Percentiles rank a stretch among this genome's conserved stretches.
Evolutionary conservation across 2,888 invertebrate genomes (phyloP).

Genomic region (Azorinus chamasolen): DNA sequence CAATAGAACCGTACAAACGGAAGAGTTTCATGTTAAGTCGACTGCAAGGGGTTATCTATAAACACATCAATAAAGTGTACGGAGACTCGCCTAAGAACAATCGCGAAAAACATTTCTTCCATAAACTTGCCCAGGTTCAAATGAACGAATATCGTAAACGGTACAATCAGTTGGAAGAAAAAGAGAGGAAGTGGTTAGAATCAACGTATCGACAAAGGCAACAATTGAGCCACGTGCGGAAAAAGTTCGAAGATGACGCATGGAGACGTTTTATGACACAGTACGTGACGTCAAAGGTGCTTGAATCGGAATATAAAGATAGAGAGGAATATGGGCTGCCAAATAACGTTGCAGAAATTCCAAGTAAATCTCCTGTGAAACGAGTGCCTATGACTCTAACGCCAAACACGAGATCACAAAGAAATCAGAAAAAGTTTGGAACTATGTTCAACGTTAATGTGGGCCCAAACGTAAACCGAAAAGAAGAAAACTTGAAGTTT

Average conservation of each 20-base stretch:
- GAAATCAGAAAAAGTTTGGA: conserved; percentile 67
- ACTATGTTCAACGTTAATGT: conserved; percentile 71
- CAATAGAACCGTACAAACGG: conserved; percentile 44
- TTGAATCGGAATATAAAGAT: conserved; percentile 74
- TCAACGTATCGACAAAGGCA: conserved; percentile 58
- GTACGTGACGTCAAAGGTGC: conserved; percentile 79
- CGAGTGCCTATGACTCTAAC: conserved; percentile 26
- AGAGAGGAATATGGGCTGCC: conserved; percentile 79
- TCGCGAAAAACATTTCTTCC: conserved; percentile 71
- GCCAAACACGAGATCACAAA: conserved; percentile 41
- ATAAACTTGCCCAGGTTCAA: conserved; percentile 72
- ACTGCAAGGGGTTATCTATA: conserved; percentile 69
- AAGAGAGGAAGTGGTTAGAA: conserved; percentile 56
- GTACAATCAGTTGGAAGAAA: conserved; percentile 58
- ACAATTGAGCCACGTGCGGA: conserved; percentile 68
- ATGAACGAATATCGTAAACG: conserved; percentile 63
- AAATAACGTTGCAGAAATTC: conserved; percentile 49
- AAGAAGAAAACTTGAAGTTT: conserved; percentile 73
- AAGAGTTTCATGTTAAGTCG: conserved; percentile 69
- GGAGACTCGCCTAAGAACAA: conserved; percentile 57
- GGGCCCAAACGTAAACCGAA: conserved; percentile 66
- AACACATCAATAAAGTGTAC: conserved; percentile 74
- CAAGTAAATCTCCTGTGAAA: conserved; percentile 1
- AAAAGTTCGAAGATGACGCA: conserved; percentile 74
- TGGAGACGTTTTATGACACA: conserved; percentile 78